These are phyloP conservation scores for Theonella swinhoei DNA, from an alignment of 37 sponge, comb jelly and placozoan species.

Conservation along the genomic window DNA sequence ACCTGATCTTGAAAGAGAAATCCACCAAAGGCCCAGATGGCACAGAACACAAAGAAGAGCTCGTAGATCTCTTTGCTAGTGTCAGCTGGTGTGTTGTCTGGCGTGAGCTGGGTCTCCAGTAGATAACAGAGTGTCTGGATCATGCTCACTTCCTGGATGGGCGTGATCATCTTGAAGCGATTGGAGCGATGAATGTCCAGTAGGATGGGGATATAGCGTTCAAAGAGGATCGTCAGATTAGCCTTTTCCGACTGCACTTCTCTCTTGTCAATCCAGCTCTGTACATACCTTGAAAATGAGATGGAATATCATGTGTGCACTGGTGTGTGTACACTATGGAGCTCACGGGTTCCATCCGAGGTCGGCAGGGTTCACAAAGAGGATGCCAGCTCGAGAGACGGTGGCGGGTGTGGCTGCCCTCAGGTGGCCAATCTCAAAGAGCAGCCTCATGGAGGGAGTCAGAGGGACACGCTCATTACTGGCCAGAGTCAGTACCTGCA, in stretches of 20 bases:
- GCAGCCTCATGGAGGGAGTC: conserved; percentile 95
- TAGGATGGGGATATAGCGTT: conserved; percentile 90
- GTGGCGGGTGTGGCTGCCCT: conserved; percentile 96
- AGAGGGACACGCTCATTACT: conserved; percentile 98
- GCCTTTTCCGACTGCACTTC: conserved; percentile 97
- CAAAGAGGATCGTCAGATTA: conserved; percentile 95
- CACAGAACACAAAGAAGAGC: conserved; percentile 97
- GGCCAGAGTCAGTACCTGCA: conserved; percentile 94
- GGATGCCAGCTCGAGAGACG: conserved; percentile 98
- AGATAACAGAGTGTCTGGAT: conserved; percentile 98
- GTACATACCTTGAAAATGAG: conserved; percentile 63
- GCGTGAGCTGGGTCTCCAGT: conserved; percentile 91
- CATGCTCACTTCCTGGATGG: conserved; percentile 93
- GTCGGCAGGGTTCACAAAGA: conserved; percentile 95
- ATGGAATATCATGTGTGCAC: background rate
- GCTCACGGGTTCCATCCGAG: conserved; percentile 97
- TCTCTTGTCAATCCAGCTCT: conserved; percentile 96
- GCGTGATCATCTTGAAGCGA: conserved; percentile 98
- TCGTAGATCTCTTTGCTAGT: conserved; percentile 96
- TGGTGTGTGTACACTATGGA: background rate
- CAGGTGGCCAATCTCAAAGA: conserved; percentile 98
- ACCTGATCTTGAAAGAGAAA: conserved; percentile 98
- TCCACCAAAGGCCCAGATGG: conserved; percentile 99
- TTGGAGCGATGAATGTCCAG: conserved; percentile 75
- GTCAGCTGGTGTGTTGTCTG: conserved; percentile 95